A percentile compares a stretch with the other conserved stretches of the same genome.
Evolutionary conservation across 2,797 vertebrate genomes (phyloP).

Genomic region (Acrossocheilus wenchowensis): DNA sequence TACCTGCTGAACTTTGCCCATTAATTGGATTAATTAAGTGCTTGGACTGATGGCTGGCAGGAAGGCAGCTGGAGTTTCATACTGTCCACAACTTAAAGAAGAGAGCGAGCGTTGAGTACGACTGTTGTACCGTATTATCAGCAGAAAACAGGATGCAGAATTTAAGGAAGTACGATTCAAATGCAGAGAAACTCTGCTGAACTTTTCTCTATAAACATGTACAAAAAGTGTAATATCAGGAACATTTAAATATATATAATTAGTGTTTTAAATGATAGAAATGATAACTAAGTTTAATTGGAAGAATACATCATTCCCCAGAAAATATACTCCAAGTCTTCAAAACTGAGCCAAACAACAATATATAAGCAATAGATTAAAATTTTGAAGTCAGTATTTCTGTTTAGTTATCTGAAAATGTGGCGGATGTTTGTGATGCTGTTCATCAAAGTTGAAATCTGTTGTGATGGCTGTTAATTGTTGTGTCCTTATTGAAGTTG

Average conservation of each 20-base stretch:
- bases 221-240: too few relatives aligned
- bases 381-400: neutral
- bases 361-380: neutral
- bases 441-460: neutral
- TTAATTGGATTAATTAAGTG: conserved; percentile 38
- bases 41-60: neutral
- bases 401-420: neutral
- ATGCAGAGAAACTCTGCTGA: too few relatives aligned
- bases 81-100: neutral
- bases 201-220: too few relatives aligned
- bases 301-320: neutral
- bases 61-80: neutral
- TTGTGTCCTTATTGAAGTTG: neutral
- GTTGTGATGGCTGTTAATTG: neutral
- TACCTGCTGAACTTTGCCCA: neutral
- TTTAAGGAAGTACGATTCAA: neutral
- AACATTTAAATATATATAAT: too few relatives aligned
- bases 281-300: neutral
- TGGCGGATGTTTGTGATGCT: neutral
- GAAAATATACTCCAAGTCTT: neutral
- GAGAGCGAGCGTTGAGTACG: neutral
- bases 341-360: neutral
- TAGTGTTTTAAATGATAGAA: too few relatives aligned
- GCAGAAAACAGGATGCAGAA: neutral
- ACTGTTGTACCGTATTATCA: neutral